Percentiles rank a stretch among this genome's conserved stretches.
These are phyloP conservation scores for Nezara viridula DNA, from an alignment of 2,888 invertebrate genomes.

Conservation along the genomic window DNA sequence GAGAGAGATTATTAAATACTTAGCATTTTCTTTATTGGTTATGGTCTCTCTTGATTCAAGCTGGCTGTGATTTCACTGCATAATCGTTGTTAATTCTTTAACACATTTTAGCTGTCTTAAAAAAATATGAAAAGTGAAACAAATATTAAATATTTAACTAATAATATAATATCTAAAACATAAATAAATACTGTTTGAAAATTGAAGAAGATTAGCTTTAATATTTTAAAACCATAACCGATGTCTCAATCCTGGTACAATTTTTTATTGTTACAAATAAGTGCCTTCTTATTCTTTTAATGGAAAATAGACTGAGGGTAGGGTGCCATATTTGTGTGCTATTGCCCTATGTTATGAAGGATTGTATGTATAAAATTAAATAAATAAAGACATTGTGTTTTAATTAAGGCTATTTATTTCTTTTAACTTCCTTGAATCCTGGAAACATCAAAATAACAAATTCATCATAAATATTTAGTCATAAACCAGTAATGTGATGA, in stretches of 20 bases:
- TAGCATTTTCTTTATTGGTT: background rate
- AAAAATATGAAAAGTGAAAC: no score
- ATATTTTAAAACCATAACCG: background rate
- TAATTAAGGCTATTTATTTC: constrained; percentile 30
- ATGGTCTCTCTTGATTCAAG: constrained; percentile 12
- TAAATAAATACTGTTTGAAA: background rate
- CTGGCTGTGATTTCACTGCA: constrained; percentile 2
- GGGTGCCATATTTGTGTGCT: constrained; percentile 52
- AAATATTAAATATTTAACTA: no score
- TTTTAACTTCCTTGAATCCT: background rate
- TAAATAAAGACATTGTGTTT: constrained; percentile 57
- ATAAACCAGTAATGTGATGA: background rate
- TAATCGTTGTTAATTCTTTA: background rate
- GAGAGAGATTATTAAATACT: background rate
- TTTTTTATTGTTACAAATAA: constrained; percentile 45
- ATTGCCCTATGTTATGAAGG: constrained; percentile 54
- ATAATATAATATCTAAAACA: background rate
- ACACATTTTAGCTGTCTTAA: background rate
- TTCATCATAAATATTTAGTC: background rate
- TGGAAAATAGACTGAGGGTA: constrained; percentile 58
- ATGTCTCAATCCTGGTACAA: constrained; percentile 46
- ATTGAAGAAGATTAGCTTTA: background rate
- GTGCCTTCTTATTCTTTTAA: constrained; percentile 55
- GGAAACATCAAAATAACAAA: background rate
- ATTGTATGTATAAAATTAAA: constrained; percentile 51